Evolutionary conservation across 2,888 invertebrate genomes (phyloP), one percentile per base, ranked within the genome.

Genomic region (Apamea anceps): DNA sequence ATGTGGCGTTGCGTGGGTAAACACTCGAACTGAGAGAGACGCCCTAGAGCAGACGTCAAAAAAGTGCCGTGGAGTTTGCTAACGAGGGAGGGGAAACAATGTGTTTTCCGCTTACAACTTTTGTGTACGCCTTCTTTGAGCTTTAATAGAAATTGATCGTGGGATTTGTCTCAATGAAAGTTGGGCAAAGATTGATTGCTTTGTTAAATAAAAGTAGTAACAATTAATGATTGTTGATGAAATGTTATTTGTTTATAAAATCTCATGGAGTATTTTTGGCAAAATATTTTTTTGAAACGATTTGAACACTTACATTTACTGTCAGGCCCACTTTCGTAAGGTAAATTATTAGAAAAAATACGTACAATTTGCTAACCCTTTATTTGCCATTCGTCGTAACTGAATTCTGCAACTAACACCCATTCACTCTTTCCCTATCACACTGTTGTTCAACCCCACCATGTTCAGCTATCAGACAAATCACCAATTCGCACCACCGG

Each of bases 11-110:
- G 90, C 89, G 86, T 89, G 90, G 90, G 91, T 91, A 93, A 94
- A 93, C 93, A 94, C 94, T 95, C 92, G 93, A 94, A 94, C 94
- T 92, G 90, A 93, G 91, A 89, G 94, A 94, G 94, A 94, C 93
- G 95, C 91, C 93, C 94, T 95, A 94, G 91, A 93, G 94, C 93
- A 95, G 95, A 96, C 95, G 96, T 95, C 95, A 95, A 95, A 96
- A 96, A 96, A 95, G 94, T 94, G 93, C 92, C 92, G 92, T 91
- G 89, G 93, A 94, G 94, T 93, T 95, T 93, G 92, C 94, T 96
- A 96, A 96, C 96, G 96, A 96, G 95, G 91, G 92, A 92, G 93
- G 93, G 92, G 94, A 93, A 93, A 92, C 93, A 93, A 92, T 93
- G 92, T 94, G 92, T 93, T 91, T 92, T 95, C 94, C 92, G 91